phyloP scores from a whole-genome alignment of 2,797 vertebrate species.

The Glyptemys insculpta region DNA sequence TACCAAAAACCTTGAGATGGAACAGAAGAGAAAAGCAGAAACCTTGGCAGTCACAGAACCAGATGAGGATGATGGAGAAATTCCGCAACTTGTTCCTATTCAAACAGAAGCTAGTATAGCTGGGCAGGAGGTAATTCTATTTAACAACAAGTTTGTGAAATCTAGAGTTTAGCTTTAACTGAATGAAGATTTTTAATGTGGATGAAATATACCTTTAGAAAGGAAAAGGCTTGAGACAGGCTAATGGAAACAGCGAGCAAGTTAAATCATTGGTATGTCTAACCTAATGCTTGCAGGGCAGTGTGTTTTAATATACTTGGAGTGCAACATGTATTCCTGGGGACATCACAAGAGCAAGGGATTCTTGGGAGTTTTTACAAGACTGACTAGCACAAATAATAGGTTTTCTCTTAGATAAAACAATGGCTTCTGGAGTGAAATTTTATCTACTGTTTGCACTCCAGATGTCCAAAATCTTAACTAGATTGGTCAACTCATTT shows the following conservation, averaged over 20 bases:
- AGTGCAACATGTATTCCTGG: neutral
- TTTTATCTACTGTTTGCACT: neutral
- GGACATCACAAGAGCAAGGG: neutral
- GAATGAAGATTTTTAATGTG: neutral
- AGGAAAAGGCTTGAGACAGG: neutral
- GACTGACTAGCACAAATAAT: neutral
- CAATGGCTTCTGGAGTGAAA: too few relatives aligned
- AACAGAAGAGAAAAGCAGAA: neutral
- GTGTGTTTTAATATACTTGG: neutral
- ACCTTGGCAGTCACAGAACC: neutral
- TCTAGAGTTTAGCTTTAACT: neutral
- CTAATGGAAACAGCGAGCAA: neutral
- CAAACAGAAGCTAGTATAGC: neutral
- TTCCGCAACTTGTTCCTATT: slow-evolving; percentile 81
- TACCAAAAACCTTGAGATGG: neutral
- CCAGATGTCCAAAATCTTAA: neutral
- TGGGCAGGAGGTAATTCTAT: slow-evolving; percentile 59
- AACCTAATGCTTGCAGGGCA: neutral
- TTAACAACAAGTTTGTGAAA: neutral
- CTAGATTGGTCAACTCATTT: neutral
- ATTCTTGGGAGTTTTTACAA: neutral
- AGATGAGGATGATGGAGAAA: slow-evolving; percentile 69
- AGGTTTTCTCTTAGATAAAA: neutral
- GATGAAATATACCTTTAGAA: neutral
- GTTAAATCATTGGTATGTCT: neutral